Conservation (phyloP, 2,113 vertebrate species). For the Oreochromis aureus region DNA sequence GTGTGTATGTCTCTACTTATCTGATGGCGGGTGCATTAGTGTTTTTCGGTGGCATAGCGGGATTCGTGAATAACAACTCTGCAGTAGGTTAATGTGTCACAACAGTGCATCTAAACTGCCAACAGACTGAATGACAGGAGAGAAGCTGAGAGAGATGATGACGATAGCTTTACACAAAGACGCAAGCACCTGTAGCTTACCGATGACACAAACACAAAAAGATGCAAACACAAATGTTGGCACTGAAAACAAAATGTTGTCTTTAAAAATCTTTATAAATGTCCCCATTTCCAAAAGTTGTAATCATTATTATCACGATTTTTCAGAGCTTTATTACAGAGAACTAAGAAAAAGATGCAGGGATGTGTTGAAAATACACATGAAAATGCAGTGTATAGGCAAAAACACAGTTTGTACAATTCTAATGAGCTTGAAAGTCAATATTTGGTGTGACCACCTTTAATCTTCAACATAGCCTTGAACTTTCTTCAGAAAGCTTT, state of each 20-base stretch:
- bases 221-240: neutral
- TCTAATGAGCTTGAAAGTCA: neutral
- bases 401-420: neutral
- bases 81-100: constrained; percentile 54
- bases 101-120: constrained; percentile 6
- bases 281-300: neutral
- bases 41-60: constrained; percentile 4
- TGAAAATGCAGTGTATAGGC: neutral
- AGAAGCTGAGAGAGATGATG: neutral
- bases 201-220: neutral
- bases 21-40: neutral
- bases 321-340: neutral
- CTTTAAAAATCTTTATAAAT: neutral
- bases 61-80: constrained; percentile 26
- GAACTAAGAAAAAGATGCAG: neutral
- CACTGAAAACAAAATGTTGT: neutral
- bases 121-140: constrained; percentile 34
- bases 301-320: neutral
- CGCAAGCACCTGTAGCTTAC: neutral
- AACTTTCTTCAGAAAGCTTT: neutral
- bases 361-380: neutral
- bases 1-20: neutral
- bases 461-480: neutral
- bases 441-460: neutral
- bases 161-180: neutral